Evolutionary conservation across 2,888 invertebrate species (phyloP), one percentile per base, ranked within the genome.

Genomic region (Mechanitis mazaeus): DNA sequence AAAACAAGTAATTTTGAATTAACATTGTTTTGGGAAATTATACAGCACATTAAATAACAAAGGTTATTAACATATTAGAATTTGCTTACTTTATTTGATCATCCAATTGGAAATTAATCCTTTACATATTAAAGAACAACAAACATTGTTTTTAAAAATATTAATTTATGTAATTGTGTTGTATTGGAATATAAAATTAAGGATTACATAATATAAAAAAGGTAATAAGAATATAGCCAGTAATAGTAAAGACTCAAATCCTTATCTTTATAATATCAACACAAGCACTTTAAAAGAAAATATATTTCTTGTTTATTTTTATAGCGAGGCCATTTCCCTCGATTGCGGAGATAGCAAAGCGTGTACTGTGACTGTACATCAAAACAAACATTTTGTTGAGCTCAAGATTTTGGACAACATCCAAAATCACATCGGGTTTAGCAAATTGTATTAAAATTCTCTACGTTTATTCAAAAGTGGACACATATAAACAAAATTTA

Each of bases 391-490:
- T 69, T 72, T 71, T 67, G 70, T 65, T 66, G 60, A 65, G 60
- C 62, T 68, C 64, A 69, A 69, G 69, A 65, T 59, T 64, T 70
- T 73, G 71, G 72, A 72, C 55, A 55, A 53, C 54, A 53, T 70
- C 70, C 70, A 70, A 64, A 68, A 61, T 60, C 68, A 69, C 67
- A 68, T 72, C 67, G 71, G 71, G 68, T 73, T 71, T 69, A 73
- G 70, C 69, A 71, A 72, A 73, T 72, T 63, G 68, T 71, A 75
- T 75, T 75, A 72, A 75, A 74, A 75, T 76, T 71, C 66, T 60
- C 59, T 67, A 57, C 33, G 38, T 56, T 58, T 56, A 58, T 54
- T n/a, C 54, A 50, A 46, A 4, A 50, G 9, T 31, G 50, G 31
- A 31, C 31, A 50, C 3, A 11, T 50, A 50, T 31, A 50, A 31